phyloP scores from a whole-genome alignment of 2,888 invertebrate species.

The Drosophila falleni region DNA sequence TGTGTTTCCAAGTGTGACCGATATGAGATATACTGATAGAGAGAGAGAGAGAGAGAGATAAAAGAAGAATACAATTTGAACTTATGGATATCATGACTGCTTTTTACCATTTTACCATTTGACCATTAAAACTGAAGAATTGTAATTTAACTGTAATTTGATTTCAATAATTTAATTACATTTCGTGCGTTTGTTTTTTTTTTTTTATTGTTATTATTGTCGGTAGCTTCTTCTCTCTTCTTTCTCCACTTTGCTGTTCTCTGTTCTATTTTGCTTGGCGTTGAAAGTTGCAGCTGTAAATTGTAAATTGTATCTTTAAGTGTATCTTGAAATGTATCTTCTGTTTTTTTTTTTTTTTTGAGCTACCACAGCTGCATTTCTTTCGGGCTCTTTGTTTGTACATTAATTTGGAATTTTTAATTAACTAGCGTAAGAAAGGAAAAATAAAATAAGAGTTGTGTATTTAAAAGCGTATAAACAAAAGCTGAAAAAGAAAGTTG shows the following conservation, averaged over 20 bases:
- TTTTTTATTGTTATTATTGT: constrained; percentile 19
- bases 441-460: constrained; percentile 23
- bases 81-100: constrained; percentile 17
- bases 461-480: constrained; percentile 14
- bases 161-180: constrained; percentile 80
- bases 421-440: constrained; percentile 58
- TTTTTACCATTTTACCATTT: constrained; percentile 25
- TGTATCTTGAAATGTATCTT: constrained; percentile 26
- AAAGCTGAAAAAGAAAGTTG: constrained; percentile 67
- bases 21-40: background rate
- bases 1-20: constrained; percentile 15
- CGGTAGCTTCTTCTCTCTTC: background rate
- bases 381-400: constrained; percentile 9
- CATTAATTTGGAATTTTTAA: constrained; percentile 77
- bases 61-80: constrained; percentile 31
- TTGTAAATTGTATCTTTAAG: constrained; percentile 47
- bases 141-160: constrained; percentile 76
- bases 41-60: background rate
- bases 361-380: constrained; percentile 15
- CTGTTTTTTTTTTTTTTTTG: background rate
- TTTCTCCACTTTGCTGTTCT: background rate
- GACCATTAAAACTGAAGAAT: constrained; percentile 27
- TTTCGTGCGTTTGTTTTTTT: constrained; percentile 47
- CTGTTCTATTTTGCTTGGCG: constrained; percentile 19
- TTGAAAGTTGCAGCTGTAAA: constrained; percentile 43